Evolutionary conservation across 2,888 invertebrate genomes (phyloP), one percentile per base, ranked within the genome.

Genomic region (Nezara viridula): DNA sequence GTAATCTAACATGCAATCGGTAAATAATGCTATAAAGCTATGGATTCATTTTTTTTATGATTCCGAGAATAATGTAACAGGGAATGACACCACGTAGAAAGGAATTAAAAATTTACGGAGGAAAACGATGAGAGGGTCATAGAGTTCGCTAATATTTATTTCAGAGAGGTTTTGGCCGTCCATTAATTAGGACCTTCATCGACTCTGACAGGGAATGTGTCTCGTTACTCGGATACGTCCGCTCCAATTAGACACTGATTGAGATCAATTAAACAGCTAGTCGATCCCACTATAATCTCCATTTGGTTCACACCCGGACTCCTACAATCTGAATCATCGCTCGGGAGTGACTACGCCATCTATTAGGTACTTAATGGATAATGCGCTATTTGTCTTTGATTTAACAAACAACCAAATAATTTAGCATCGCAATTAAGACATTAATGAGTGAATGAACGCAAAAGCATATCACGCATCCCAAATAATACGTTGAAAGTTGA

Each of bases 181-280:
- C 60, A 60, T 77, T 77, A 44, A 77, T 77, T 44, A 77, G 77
- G 40, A 24, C 40, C 77, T 44, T 77, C 40, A 77, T 77, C 40
- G 40, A 44, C 24, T 40, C 44, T 77, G 77, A 77, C 40, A n/a
- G 77, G 77, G 24, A 40, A 44, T 77, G 77, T 77, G 77, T n/a
- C 77, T 77, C 77, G 77, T 77, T 40, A 77, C 40, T 77, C 77
- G 37, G 40, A 24, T 77, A 44, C 40, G 44, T 44, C 77, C 40
- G 77, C 12, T 77, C 14, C 77, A 77, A 77, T 77, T 77, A 77
- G 77, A 77, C 77, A 24, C 77, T 77, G 77, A 77, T 77, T 77
- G 37, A 44, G 40, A 40, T 44, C 77, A 40, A 77, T 77, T 77
- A 77, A 77, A 77, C 40, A 77, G 2, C 73, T 0, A 40, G 77